Percentiles rank a stretch among this genome's conserved stretches.
These are phyloP conservation scores for Linnaemya vulpina DNA, from an alignment of 2,888 invertebrate genomes.

Conservation along the genomic window DNA sequence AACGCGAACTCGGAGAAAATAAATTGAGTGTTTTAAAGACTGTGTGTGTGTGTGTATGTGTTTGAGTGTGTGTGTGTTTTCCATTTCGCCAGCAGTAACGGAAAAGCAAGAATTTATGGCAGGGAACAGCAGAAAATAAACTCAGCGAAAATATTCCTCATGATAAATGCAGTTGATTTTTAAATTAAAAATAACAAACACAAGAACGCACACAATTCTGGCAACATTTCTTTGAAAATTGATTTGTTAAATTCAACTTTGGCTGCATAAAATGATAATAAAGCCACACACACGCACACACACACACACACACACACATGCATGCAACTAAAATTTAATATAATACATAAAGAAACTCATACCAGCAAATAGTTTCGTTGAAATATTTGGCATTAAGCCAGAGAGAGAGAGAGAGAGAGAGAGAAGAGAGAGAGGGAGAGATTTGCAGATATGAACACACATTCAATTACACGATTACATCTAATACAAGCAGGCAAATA, in stretches of 20 bases:
- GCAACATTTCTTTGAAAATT: constrained; percentile 46
- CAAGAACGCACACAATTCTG: not conserved
- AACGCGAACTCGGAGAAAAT: constrained; percentile 52
- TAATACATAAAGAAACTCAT: constrained; percentile 9
- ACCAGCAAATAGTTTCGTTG: constrained; percentile 53
- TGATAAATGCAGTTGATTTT: constrained; percentile 50
- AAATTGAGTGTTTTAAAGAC: constrained; percentile 38
- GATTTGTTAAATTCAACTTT: constrained; percentile 59
- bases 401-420: too few relatives aligned
- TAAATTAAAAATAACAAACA: constrained; percentile 26
- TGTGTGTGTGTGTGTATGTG: not conserved
- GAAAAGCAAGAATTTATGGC: constrained; percentile 20
- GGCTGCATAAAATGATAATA: constrained; percentile 6
- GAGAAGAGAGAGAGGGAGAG: constrained; percentile 18
- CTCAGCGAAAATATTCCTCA: constrained; percentile 20
- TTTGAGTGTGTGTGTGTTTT: not conserved
- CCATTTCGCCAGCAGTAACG: constrained; percentile 18
- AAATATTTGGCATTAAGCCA: constrained; percentile 64
- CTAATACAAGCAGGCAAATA: not conserved
- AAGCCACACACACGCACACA: not conserved
- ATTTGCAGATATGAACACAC: constrained; percentile 35
- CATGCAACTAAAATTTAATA: not conserved
- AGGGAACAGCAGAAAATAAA: constrained; percentile 10
- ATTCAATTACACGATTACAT: not conserved
- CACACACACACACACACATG: not conserved